These are phyloP conservation scores for Mycetomoellerius zeteki DNA, from an alignment of 1,140 invertebrate species.

Conservation along the genomic window DNA sequence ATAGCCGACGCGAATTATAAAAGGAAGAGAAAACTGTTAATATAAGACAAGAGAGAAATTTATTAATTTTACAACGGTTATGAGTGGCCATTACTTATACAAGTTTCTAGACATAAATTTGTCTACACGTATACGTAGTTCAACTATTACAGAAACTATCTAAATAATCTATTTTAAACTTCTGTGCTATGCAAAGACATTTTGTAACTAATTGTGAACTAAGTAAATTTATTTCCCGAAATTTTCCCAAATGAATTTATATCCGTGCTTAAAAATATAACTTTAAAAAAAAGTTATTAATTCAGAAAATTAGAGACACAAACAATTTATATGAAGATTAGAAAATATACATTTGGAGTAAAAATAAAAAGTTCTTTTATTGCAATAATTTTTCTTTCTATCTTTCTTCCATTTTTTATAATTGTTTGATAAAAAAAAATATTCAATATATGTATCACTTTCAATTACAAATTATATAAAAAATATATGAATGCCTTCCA, in stretches of 20 bases:
- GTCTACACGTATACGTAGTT: too few species aligned
- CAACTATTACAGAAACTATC: background rate
- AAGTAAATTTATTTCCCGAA: background rate
- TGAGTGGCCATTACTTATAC: background rate
- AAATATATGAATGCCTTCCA: background rate
- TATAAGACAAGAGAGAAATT: background rate
- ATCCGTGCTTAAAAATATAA: background rate
- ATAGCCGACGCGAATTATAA: background rate
- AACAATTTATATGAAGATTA: background rate
- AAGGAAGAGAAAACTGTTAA: background rate
- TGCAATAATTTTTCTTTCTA: background rate
- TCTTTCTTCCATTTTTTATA: background rate
- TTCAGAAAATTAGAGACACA: background rate
- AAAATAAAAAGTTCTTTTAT: background rate
- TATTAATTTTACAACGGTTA: background rate
- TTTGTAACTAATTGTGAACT: background rate
- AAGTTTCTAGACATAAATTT: background rate
- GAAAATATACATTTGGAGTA: background rate
- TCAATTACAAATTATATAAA: background rate
- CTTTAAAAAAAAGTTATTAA: background rate
- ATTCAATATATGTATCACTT: background rate
- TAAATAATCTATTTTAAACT: background rate
- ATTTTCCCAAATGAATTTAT: background rate
- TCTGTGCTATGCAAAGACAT: background rate
- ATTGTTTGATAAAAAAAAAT: background rate